phyloP scores from a whole-genome alignment of 2,113 vertebrate species.

The Aegithalos caudatus region DNA sequence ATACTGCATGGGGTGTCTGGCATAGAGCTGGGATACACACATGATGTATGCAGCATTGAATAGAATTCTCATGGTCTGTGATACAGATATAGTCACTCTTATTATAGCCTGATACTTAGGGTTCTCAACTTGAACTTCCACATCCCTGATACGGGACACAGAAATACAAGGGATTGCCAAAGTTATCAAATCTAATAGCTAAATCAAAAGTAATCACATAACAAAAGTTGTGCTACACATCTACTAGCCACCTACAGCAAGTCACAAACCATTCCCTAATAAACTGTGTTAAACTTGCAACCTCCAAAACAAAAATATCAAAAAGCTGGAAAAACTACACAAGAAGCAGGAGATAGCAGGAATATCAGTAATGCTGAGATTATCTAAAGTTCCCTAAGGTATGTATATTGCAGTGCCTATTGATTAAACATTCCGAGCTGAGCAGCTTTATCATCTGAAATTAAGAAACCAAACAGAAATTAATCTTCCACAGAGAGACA shows the following conservation, averaged over 20 bases:
- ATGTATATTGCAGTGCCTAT: background rate
- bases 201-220: background rate
- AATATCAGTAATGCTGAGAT: background rate
- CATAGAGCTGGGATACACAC: background rate
- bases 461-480: background rate
- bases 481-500: background rate
- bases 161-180: background rate
- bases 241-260: background rate
- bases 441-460: background rate
- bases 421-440: background rate
- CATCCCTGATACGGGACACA: background rate
- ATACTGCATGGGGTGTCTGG: background rate
- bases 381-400: background rate
- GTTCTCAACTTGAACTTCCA: background rate
- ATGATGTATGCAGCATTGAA: background rate
- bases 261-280: background rate
- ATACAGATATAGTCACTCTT: background rate
- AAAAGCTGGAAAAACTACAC: background rate
- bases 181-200: background rate
- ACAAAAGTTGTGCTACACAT: background rate
- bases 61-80: fast-evolving
- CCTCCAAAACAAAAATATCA: background rate
- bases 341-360: background rate
- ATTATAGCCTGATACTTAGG: background rate
- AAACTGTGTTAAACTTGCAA: background rate